These are phyloP conservation scores for Drosophila elegans DNA, from an alignment of 1,140 invertebrate species.

Conservation along the genomic window DNA sequence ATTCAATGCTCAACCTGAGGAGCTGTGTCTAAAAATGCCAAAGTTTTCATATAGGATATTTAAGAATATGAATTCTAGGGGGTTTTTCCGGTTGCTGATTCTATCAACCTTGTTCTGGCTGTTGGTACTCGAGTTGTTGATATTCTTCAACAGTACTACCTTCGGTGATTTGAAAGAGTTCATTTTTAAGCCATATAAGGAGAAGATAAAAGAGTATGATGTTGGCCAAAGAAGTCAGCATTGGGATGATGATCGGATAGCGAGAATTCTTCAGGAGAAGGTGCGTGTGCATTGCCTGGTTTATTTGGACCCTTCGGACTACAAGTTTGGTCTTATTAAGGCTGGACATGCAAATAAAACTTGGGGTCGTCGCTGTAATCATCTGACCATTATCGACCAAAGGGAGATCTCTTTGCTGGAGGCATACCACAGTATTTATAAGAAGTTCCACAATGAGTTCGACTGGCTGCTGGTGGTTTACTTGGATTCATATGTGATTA, in stretches of 20 bases:
- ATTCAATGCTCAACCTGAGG: neutral
- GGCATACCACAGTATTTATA: conserved; percentile 90
- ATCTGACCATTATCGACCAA: conserved; percentile 93
- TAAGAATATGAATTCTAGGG: neutral
- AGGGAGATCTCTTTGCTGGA: conserved; percentile 87
- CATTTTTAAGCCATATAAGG: conserved; percentile 36
- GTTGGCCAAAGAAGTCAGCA: conserved; percentile 33
- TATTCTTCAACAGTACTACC: conserved; percentile 7
- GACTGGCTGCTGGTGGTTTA: conserved; percentile 98
- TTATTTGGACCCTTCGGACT: conserved; percentile 85
- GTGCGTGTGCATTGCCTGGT: conserved; percentile 90
- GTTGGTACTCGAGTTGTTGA: conserved; percentile 3
- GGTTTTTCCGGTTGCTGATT: neutral
- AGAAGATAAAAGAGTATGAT: conserved; percentile 10
- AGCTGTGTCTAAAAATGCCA: neutral
- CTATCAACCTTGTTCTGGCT: conserved; percentile 14
- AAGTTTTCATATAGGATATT: neutral
- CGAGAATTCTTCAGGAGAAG: conserved; percentile 92
- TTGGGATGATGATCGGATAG: conserved; percentile 84
- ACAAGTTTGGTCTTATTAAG: conserved; percentile 86
- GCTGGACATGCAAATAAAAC: conserved; percentile 95
- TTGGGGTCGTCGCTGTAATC: conserved; percentile 97
- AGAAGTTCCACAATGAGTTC: conserved; percentile 90
- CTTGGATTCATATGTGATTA: conserved; percentile 96
- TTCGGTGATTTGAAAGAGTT: neutral